Evolutionary conservation across 2,113 vertebrate species (phyloP).

Genomic region (Tetrao urogallus): DNA sequence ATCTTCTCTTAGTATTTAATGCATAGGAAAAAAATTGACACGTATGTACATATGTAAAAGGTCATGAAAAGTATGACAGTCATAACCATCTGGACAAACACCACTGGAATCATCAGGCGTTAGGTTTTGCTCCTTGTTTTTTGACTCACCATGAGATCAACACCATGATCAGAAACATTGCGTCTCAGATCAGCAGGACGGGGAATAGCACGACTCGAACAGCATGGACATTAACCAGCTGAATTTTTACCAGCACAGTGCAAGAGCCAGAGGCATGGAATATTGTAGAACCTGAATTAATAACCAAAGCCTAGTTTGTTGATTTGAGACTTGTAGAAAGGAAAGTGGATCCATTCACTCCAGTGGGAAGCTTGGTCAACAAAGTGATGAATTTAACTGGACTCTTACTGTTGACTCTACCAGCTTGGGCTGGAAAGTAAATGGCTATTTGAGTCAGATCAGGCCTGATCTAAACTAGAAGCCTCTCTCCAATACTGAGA

Average conservation of each 20-base stretch:
- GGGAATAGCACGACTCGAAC: background rate
- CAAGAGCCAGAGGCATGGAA: background rate
- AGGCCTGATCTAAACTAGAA: background rate
- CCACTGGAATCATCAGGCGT: background rate
- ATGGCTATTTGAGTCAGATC: background rate
- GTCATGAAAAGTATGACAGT: background rate
- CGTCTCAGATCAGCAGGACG: background rate
- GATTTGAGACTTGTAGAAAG: slow-evolving; percentile 3
- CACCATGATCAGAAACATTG: background rate
- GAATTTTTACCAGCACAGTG: background rate
- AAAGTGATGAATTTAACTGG: background rate
- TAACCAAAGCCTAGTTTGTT: background rate
- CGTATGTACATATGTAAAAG: background rate
- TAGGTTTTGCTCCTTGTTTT: background rate
- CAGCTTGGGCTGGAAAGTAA: background rate
- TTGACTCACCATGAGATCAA: background rate
- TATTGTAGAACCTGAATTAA: background rate
- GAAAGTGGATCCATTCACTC: background rate
- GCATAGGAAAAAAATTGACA: background rate
- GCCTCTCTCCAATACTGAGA: background rate
- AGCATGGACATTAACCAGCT: background rate
- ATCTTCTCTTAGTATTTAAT: background rate
- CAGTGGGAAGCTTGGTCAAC: background rate
- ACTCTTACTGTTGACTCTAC: background rate
- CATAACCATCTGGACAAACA: background rate